Percentiles rank a stretch among this genome's conserved stretches.
These are phyloP conservation scores for Bubalus kerabau DNA, from an alignment of 2,113 vertebrate species.

Conservation along the genomic window DNA sequence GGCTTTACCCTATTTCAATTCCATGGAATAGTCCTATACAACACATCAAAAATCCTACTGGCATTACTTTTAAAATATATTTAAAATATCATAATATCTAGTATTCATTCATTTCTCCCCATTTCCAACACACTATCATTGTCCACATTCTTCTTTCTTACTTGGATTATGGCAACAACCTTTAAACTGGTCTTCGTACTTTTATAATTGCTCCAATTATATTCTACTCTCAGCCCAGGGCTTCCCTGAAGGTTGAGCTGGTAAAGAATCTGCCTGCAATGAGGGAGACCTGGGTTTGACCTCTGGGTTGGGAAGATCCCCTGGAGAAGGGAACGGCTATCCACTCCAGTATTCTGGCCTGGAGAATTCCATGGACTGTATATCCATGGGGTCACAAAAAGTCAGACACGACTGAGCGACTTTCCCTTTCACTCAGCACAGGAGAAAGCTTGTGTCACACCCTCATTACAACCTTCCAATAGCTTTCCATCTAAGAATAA, in stretches of 20 bases:
- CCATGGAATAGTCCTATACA: neutral
- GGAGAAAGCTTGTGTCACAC: neutral
- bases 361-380: neutral
- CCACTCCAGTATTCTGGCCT: neutral
- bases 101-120: neutral
- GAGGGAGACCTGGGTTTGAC: neutral
- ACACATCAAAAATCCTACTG: neutral
- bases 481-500: neutral
- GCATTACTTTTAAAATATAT: neutral
- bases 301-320: neutral
- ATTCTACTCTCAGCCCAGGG: neutral
- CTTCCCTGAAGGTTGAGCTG: neutral
- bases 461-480: neutral
- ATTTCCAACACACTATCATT: neutral
- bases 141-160: neutral
- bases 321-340: neutral
- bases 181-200: neutral
- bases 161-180: neutral
- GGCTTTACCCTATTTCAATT: neutral
- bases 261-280: neutral
- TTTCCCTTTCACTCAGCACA: neutral
- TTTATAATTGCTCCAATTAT: neutral
- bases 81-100: neutral
- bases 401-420: neutral
- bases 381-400: neutral